These are phyloP conservation scores for Chloroceryle aenea DNA, from an alignment of 2,113 vertebrate species.

Conservation along the genomic window DNA sequence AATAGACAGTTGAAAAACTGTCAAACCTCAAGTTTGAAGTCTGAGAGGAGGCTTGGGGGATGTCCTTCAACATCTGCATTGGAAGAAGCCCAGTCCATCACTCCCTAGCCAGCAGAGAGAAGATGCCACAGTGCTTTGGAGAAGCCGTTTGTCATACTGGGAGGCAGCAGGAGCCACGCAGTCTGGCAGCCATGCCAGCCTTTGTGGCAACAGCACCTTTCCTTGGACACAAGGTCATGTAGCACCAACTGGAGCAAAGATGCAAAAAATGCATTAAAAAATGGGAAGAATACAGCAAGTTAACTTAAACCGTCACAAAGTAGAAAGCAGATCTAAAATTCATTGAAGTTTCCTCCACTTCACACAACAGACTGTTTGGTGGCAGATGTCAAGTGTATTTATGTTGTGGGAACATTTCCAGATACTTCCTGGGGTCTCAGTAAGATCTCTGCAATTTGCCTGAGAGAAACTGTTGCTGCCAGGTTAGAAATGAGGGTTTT, in stretches of 20 bases:
- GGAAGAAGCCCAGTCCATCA: background rate
- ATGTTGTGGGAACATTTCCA: slow-evolving; percentile 23
- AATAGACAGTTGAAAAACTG: background rate
- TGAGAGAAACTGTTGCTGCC: background rate
- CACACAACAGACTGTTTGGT: background rate
- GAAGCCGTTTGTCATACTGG: background rate
- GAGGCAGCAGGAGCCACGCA: background rate
- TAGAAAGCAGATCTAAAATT: background rate
- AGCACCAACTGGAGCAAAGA: background rate
- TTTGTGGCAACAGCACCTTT: background rate
- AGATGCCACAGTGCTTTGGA: background rate
- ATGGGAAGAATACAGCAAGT: background rate
- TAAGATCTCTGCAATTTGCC: background rate
- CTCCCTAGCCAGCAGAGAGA: background rate
- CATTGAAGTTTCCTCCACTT: background rate
- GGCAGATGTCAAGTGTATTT: slow-evolving; percentile 39
- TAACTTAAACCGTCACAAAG: background rate
- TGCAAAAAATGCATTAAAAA: background rate
- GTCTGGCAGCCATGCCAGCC: background rate
- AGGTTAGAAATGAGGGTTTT: background rate
- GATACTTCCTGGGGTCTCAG: background rate
- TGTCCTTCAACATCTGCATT: background rate
- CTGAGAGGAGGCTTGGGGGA: background rate
- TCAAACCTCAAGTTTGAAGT: background rate
- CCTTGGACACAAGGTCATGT: background rate